These are phyloP conservation scores for Asarcornis scutulata DNA, from an alignment of 2,113 vertebrate species.

Conservation along the genomic window DNA sequence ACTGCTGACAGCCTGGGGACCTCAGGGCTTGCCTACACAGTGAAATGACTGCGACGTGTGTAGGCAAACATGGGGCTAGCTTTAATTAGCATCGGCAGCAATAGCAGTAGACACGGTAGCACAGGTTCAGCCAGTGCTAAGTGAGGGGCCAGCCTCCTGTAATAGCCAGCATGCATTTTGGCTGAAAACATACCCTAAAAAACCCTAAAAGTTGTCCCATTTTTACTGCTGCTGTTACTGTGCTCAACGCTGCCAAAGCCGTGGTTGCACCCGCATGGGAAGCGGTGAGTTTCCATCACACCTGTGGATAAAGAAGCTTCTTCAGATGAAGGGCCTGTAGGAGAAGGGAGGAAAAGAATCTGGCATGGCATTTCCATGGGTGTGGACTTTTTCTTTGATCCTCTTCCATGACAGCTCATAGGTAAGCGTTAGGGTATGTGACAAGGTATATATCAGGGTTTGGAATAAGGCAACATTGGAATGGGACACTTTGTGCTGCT, in stretches of 20 bases:
- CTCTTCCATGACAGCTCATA: not conserved
- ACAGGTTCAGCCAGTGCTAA: not conserved
- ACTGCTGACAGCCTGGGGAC: not conserved
- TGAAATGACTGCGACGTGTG: accelerated
- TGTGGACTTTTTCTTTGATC: constrained; percentile 48
- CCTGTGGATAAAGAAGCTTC: not conserved
- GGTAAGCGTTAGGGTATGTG: not conserved
- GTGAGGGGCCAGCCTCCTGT: not conserved
- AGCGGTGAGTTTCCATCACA: not conserved
- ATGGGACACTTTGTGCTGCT: not conserved
- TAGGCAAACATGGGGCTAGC: not conserved
- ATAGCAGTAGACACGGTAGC: not conserved
- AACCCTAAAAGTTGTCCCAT: accelerated
- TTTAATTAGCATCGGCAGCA: not conserved
- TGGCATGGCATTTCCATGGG: not conserved
- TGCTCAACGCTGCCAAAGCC: not conserved
- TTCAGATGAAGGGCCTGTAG: not conserved
- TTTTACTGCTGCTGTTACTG: accelerated
- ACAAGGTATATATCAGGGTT: not conserved
- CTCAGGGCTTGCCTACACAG: not conserved
- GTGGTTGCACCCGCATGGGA: not conserved
- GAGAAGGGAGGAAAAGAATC: not conserved
- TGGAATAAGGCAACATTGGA: not conserved
- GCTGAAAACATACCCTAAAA: not conserved
- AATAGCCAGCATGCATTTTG: not conserved